Evolutionary conservation across 1,140 invertebrate genomes (phyloP).

Genomic region (Drosophila paulistorum): DNA sequence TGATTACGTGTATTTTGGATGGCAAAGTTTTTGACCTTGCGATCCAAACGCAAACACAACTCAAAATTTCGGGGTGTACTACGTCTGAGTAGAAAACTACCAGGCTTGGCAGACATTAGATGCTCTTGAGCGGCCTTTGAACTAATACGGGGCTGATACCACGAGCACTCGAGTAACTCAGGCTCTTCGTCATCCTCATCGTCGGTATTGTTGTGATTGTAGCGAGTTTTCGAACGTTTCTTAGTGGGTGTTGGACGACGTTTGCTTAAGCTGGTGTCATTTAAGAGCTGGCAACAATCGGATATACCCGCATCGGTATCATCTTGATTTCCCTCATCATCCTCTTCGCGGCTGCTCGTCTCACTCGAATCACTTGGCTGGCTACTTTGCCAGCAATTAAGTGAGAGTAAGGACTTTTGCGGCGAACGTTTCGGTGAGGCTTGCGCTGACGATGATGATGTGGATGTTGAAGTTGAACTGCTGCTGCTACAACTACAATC

Average conservation of each 20-base stretch:
- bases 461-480: slow-evolving; percentile 23
- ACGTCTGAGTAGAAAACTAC: slow-evolving; percentile 70
- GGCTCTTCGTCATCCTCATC: slow-evolving; percentile 53
- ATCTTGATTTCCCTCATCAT: slow-evolving; percentile 27
- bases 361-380: slow-evolving; percentile 58
- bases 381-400: slow-evolving; percentile 78
- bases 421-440: slow-evolving; percentile 61
- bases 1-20: slow-evolving; percentile 60
- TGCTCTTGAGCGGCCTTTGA: slow-evolving; percentile 65
- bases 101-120: slow-evolving; percentile 54
- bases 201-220: slow-evolving; percentile 45
- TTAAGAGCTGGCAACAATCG: slow-evolving; percentile 73
- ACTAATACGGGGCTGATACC: slow-evolving; percentile 75
- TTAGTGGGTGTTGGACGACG: slow-evolving; percentile 46
- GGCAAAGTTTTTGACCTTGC: slow-evolving; percentile 63
- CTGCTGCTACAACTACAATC: slow-evolving; percentile 65
- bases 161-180: slow-evolving; percentile 57
- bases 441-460: slow-evolving; percentile 23
- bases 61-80: slow-evolving; percentile 60
- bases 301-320: slow-evolving; percentile 74
- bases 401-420: slow-evolving; percentile 72
- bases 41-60: slow-evolving; percentile 62
- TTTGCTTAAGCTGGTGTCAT: slow-evolving; percentile 44
- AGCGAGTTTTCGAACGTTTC: slow-evolving; percentile 37
- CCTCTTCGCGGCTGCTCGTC: slow-evolving; percentile 53